Conservation (phyloP, 2,888 invertebrate genomes). For the Tubulanus polymorphus region DNA sequence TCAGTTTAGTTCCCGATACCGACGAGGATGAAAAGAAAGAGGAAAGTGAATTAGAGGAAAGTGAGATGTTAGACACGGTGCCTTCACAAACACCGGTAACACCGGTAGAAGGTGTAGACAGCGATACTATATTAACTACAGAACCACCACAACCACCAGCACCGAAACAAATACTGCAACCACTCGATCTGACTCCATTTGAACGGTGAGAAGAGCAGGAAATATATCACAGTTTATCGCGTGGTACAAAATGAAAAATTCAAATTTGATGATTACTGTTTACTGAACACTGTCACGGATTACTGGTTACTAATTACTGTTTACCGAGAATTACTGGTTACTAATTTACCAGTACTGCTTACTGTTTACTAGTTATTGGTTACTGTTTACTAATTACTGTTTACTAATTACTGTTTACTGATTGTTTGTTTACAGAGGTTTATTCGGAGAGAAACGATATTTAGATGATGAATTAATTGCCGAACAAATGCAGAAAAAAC, state of each 20-base stretch:
- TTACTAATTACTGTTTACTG: neutral
- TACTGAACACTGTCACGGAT: no score
- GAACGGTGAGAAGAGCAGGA: conserved; percentile 29
- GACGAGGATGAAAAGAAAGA: conserved; percentile 17
- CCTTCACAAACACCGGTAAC: conserved; percentile 31
- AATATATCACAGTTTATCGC: neutral
- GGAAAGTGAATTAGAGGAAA: conserved; percentile 6
- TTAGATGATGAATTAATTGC: conserved; percentile 41
- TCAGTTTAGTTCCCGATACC: conserved; percentile 34
- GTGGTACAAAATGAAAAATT: neutral
- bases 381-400: no score
- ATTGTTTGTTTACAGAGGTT: neutral
- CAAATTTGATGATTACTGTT: no score
- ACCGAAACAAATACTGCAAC: conserved; percentile 43
- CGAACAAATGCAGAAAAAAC: conserved; percentile 35
- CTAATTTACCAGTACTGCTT: no score
- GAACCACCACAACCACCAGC: conserved; percentile 43
- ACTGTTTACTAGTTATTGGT: no score
- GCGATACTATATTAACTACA: conserved; percentile 34
- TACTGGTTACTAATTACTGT: no score
- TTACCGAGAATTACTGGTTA: no score
- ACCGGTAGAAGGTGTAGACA: conserved; percentile 28
- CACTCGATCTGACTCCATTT: conserved; percentile 46
- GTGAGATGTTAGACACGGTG: conserved; percentile 19
- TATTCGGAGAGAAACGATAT: conserved; percentile 26